A percentile compares a stretch with the other conserved stretches of the same genome.
These are phyloP conservation scores for Bombus breviceps DNA, from an alignment of 1,140 invertebrate species.

Conservation along the genomic window DNA sequence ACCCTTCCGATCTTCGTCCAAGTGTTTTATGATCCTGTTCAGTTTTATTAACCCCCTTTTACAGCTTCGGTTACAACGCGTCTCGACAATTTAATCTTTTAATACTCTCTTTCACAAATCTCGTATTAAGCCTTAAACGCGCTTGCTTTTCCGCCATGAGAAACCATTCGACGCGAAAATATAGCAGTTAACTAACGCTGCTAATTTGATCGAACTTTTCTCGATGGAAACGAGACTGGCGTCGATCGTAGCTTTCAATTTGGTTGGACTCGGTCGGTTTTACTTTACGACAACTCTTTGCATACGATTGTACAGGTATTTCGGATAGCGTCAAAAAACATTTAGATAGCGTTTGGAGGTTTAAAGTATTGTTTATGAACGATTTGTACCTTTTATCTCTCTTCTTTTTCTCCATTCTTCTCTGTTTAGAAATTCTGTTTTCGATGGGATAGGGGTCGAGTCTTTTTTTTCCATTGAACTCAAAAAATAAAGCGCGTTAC, in stretches of 20 bases:
- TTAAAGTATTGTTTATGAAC: background rate
- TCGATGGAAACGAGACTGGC: no score
- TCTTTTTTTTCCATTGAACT: background rate
- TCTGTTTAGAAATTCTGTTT: background rate
- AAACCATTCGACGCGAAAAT: background rate
- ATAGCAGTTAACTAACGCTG: background rate
- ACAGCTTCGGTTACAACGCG: background rate
- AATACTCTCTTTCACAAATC: background rate
- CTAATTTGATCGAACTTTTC: background rate
- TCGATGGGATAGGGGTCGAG: background rate
- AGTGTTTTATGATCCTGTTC: slow-evolving; percentile 10
- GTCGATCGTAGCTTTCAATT: background rate
- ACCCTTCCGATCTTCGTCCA: slow-evolving; percentile 8
- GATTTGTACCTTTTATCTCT: background rate
- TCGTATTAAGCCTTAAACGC: background rate
- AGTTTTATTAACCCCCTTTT: slow-evolving; percentile 10
- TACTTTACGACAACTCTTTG: background rate
- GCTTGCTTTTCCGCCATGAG: background rate
- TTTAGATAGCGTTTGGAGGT: background rate
- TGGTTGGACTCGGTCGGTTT: background rate
- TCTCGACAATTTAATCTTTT: no score
- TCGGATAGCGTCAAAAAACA: background rate
- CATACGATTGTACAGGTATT: background rate
- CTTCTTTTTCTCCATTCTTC: background rate
- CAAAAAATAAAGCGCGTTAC: slow-evolving; percentile 24